Evolutionary conservation across 2,888 invertebrate genomes (phyloP).

Genomic region (Minunthozetes semirufus): DNA sequence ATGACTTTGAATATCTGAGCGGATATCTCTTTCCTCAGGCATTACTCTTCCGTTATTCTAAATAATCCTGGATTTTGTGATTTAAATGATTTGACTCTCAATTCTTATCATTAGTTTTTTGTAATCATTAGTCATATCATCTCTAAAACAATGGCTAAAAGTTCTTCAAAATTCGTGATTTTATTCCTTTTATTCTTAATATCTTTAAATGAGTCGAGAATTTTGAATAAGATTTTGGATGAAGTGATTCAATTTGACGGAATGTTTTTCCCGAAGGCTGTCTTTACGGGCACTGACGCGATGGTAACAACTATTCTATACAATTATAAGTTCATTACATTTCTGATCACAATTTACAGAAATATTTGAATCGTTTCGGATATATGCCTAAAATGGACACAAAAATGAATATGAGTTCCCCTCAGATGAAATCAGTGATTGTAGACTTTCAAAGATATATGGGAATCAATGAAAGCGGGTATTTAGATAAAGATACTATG

Average conservation of each 20-base stretch:
- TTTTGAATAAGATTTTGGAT: not conserved
- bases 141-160: too few species aligned
- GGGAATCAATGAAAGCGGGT: conserved; percentile 62
- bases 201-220: not conserved
- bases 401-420: conserved; percentile 11
- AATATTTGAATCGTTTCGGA: conserved; percentile 23
- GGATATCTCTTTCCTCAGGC: conserved; percentile 8
- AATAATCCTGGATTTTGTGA: not conserved
- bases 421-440: conserved; percentile 56
- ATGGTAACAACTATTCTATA: not conserved
- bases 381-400: conserved; percentile 18
- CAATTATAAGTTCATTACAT: not conserved
- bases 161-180: too few species aligned
- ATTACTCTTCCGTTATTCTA: not conserved
- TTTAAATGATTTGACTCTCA: not conserved
- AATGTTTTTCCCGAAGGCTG: not conserved
- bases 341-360: not conserved
- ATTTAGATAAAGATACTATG: conserved; percentile 59
- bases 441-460: conserved; percentile 65
- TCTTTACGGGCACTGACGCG: not conserved
- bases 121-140: not conserved
- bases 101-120: not conserved
- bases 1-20: not conserved
- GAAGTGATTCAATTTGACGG: not conserved
- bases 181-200: too few species aligned